Evolutionary conservation across 2,113 vertebrate species (phyloP).

Genomic region (Phylloscopus trochilus): DNA sequence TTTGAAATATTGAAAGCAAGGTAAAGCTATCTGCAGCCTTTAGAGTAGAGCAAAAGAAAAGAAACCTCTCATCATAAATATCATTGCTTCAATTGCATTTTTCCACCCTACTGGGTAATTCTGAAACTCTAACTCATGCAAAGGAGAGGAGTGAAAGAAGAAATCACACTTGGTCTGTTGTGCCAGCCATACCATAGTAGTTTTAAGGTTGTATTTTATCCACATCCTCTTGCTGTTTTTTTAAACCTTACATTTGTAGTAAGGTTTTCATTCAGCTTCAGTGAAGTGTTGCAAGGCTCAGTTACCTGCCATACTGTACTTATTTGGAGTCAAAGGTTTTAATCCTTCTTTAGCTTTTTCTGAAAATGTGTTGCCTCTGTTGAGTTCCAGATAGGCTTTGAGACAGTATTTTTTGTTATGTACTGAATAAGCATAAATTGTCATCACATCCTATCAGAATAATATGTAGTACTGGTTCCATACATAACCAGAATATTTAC

Average conservation of each 20-base stretch:
- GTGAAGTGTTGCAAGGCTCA: background rate
- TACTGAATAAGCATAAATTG: background rate
- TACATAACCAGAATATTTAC: background rate
- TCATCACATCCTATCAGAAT: background rate
- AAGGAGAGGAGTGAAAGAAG: conserved; percentile 18
- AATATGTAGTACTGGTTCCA: background rate
- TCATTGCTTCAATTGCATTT: background rate
- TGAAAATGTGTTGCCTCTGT: background rate
- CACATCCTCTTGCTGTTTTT: background rate
- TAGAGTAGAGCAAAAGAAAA: background rate
- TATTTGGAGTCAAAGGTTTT: background rate
- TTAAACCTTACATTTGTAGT: background rate
- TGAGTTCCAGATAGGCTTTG: background rate
- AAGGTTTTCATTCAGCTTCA: background rate
- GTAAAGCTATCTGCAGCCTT: background rate
- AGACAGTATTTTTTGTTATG: background rate
- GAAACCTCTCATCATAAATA: background rate
- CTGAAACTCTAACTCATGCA: background rate
- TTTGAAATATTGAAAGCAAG: background rate
- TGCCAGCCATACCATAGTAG: conserved; percentile 3
- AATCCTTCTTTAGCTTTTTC: background rate
- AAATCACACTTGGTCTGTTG: background rate
- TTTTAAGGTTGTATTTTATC: background rate
- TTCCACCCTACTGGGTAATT: background rate
- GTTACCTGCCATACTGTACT: background rate